phyloP scores from a whole-genome alignment of 2,888 invertebrate species.

The Folsomia manolachei region DNA sequence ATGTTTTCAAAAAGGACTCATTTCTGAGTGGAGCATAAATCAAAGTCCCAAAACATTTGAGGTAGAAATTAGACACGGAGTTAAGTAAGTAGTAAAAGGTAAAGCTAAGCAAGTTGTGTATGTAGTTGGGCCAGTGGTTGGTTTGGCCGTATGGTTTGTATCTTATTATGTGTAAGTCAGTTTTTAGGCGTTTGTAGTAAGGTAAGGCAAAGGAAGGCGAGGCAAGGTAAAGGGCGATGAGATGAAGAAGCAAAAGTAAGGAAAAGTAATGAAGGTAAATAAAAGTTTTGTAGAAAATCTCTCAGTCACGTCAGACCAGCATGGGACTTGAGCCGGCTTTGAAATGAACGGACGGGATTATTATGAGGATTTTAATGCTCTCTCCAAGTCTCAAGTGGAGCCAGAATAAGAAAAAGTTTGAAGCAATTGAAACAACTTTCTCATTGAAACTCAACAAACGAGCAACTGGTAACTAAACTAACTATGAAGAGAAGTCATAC shows the following conservation, averaged over 20 bases:
- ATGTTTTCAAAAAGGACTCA: no score
- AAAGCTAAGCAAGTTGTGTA: no score
- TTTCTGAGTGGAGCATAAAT: not conserved
- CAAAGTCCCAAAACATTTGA: not conserved
- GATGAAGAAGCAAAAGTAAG: no score
- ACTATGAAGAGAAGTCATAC: not conserved
- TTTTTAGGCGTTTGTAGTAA: no score
- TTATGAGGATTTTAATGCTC: not conserved
- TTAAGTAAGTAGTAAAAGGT: no score
- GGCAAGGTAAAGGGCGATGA: not conserved
- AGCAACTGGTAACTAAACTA: not conserved
- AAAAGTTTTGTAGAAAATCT: not conserved
- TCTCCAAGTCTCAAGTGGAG: no score
- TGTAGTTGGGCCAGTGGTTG: no score
- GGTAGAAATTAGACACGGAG: not conserved
- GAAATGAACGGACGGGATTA: not conserved
- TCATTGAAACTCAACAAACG: not conserved
- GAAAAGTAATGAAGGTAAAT: not conserved
- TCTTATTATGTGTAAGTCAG: no score
- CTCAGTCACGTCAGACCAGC: not conserved
- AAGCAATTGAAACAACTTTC: not conserved
- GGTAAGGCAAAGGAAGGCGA: no score
- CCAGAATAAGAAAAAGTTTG: not conserved
- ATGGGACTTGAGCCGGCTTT: slow-evolving; percentile 2
- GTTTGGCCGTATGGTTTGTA: no score